phyloP scores from a whole-genome alignment of 64 coral and sea anemone genomes.

The Actinia equina region DNA sequence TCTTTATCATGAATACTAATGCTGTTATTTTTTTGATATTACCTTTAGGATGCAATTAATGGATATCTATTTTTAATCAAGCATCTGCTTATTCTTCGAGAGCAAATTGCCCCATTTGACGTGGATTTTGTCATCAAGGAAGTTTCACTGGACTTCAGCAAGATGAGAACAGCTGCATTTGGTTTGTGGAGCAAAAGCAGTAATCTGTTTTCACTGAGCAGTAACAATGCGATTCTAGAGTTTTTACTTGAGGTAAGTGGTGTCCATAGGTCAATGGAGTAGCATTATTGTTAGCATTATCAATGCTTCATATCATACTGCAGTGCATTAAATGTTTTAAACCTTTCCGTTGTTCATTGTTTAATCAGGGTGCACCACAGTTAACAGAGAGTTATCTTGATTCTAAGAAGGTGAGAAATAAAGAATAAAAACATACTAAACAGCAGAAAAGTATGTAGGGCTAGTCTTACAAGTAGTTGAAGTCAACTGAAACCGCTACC shows the following conservation, averaged over 20 bases:
- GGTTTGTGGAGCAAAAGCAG: constrained; percentile 90
- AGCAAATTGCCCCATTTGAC: constrained; percentile 98
- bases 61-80: constrained; percentile 95
- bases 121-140: constrained; percentile 97
- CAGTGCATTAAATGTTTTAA: background rate
- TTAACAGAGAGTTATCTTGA: constrained; percentile 92
- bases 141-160: constrained; percentile 96
- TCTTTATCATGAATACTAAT: too few species aligned
- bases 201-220: constrained; percentile 92
- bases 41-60: constrained; percentile 87
- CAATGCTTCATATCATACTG: background rate
- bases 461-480: too few species aligned
- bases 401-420: constrained; percentile 88
- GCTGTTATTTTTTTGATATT: background rate
- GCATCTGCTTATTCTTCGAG: constrained; percentile 88
- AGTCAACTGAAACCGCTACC: too few species aligned
- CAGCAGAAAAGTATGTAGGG: too few species aligned
- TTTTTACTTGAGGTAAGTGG: constrained; percentile 83
- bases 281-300: too few species aligned
- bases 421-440: too few species aligned
- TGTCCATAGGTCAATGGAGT: too few species aligned
- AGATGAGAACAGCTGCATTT: constrained; percentile 91
- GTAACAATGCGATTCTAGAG: constrained; percentile 89
- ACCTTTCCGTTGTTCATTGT: background rate
- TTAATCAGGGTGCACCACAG: constrained; percentile 82